These are phyloP conservation scores for Lampris megalopsis DNA, from an alignment of 2,113 vertebrate genomes.

Conservation along the genomic window DNA sequence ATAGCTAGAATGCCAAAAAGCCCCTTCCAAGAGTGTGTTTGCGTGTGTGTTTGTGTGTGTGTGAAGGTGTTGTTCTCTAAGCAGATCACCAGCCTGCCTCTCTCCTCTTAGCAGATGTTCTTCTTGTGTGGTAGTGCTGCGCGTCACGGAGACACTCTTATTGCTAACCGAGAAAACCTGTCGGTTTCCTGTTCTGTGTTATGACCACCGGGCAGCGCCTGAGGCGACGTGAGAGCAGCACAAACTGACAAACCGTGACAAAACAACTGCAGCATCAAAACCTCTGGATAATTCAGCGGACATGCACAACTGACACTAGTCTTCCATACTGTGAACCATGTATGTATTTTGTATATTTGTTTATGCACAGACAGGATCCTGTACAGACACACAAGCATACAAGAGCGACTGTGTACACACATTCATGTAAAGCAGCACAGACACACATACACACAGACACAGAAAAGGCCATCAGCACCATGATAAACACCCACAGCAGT, in stretches of 20 bases:
- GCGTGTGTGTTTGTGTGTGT: constrained; percentile 12
- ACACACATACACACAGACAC: neutral
- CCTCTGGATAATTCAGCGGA: neutral
- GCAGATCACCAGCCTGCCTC: constrained; percentile 29
- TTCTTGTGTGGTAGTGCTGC: neutral
- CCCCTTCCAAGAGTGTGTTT: neutral
- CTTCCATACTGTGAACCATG: too few relatives aligned
- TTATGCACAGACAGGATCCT: too few relatives aligned
- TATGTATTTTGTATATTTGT: too few relatives aligned
- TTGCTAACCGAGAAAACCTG: constrained; percentile 30
- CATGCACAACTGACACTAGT: too few relatives aligned
- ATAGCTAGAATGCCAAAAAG: too few relatives aligned
- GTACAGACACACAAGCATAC: neutral
- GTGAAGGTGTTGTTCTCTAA: neutral
- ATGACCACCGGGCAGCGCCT: constrained; percentile 53
- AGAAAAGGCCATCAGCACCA: constrained; percentile 23
- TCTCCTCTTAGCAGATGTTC: neutral
- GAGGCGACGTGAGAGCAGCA: constrained; percentile 45
- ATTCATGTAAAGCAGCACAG: neutral
- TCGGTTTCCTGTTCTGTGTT: constrained; percentile 37
- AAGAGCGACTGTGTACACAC: neutral
- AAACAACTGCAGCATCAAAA: constrained; percentile 36
- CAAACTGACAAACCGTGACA: constrained; percentile 37
- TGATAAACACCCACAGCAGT: constrained; percentile 48
- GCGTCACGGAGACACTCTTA: neutral